phyloP scores from a whole-genome alignment of 2,888 invertebrate species.

The Idaea straminata region DNA sequence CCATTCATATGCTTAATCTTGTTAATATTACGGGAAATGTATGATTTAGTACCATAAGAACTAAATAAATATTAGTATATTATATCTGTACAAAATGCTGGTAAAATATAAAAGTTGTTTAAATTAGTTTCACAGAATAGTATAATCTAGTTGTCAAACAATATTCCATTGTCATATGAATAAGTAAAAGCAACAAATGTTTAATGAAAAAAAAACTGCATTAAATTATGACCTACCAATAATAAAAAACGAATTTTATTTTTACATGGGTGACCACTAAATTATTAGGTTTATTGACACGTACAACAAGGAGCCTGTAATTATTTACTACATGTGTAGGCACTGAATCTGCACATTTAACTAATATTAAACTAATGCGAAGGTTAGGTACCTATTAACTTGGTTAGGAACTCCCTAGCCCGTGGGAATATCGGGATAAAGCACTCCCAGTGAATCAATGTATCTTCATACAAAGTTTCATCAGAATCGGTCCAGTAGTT shows the following conservation, averaged over 20 bases:
- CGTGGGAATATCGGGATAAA: too few species aligned
- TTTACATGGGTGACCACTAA: slow-evolving; percentile 8
- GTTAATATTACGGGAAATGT: slow-evolving; percentile 37
- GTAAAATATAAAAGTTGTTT: slow-evolving; percentile 80
- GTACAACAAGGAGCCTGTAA: too few species aligned
- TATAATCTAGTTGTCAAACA: slow-evolving; percentile 77
- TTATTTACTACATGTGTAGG: too few species aligned
- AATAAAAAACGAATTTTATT: slow-evolving; percentile 66
- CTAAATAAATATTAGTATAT: slow-evolving; percentile 54
- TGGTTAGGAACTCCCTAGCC: too few species aligned
- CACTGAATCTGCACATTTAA: too few species aligned
- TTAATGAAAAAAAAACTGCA: slow-evolving; percentile 73
- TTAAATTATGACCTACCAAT: slow-evolving; percentile 80
- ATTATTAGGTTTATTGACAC: too few species aligned
- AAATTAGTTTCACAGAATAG: slow-evolving; percentile 76
- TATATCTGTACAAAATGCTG: slow-evolving; percentile 67
- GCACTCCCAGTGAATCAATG: too few species aligned
- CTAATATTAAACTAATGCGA: too few species aligned
- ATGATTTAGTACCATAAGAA: slow-evolving; percentile 49
- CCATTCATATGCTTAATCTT: slow-evolving; percentile 18
- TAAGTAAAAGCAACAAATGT: slow-evolving; percentile 78
- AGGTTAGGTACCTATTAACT: too few species aligned
- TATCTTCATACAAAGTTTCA: too few species aligned
- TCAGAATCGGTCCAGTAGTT: too few species aligned
- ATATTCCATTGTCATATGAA: slow-evolving; percentile 80